phyloP scores from a whole-genome alignment of 2,113 vertebrate species.

The Thunnus maccoyii region DNA sequence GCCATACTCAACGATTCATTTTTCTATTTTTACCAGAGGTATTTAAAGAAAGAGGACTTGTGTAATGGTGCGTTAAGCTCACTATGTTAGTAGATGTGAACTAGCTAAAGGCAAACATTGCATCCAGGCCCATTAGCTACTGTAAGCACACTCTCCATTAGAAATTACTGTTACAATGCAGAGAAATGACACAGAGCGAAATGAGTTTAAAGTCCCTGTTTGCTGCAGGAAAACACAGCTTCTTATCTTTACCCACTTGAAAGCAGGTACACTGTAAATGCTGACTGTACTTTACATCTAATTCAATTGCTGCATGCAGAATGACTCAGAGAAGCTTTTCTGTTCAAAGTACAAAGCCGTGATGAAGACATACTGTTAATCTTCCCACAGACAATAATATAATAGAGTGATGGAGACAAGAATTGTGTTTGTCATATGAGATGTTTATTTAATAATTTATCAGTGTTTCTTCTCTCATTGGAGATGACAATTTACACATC shows the following conservation, averaged over 20 bases:
- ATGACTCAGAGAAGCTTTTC: background rate
- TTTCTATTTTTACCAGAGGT: background rate
- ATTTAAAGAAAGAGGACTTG: background rate
- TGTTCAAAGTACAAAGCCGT: background rate
- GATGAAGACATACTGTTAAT: background rate
- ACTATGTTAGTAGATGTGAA: background rate
- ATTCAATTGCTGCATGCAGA: background rate
- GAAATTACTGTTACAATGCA: slow-evolving; percentile 6
- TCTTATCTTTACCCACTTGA: no score
- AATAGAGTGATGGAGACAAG: slow-evolving; percentile 8
- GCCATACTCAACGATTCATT: no score
- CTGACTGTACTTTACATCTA: background rate
- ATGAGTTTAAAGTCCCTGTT: background rate
- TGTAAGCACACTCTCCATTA: background rate
- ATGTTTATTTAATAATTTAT: slow-evolving; percentile 71
- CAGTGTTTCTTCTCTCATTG: slow-evolving; percentile 44
- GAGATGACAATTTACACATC: slow-evolving; percentile 30
- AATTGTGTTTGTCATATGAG: slow-evolving; percentile 46
- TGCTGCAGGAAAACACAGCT: slow-evolving; percentile 8
- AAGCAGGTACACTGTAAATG: no score
- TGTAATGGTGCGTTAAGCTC: slow-evolving; percentile 9
- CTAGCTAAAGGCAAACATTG: slow-evolving; percentile 24
- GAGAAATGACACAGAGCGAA: background rate
- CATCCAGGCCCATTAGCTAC: slow-evolving; percentile 13
- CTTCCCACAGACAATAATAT: background rate